Evolutionary conservation across 1,140 invertebrate genomes (phyloP), one percentile per base, ranked within the genome.

Genomic region (Lanistes nyassanus): DNA sequence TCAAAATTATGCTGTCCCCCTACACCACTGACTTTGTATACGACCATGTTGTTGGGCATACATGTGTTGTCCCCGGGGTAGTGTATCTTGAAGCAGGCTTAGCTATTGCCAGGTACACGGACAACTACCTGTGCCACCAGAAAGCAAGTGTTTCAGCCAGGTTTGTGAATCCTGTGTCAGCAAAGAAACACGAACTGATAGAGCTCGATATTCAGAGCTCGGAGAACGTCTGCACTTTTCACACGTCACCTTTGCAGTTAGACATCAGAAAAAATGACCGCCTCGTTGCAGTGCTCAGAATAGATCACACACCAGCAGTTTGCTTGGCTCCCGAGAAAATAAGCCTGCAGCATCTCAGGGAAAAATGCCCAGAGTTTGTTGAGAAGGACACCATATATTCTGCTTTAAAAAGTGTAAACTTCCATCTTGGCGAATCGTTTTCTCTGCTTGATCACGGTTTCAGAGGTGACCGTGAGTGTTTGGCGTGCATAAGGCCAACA

Each of bases 391-490:
- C 78, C 16, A 79, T 76, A 5, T 80, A 83, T 58, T 60, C 62
- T 62, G 65, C 51, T 29, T 58, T 83, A 13, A 73, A 80, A 39
- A 72, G 60, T 34, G 37, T 79, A 29, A 79, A 79, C 6, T 80
- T 82, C 66, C 53, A 70, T 6, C 82, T 80, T 56, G 82, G 82
- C 3, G 75, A 78, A 19, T 68, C 70, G 0, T 58, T 82, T 4
- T 56, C 74, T n/a, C 66, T 83, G 9, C 58, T 82, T 6, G 69
- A 67, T 23, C 51, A 77, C 36, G 75, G 74, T 23, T 58, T 56
- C 31, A 78, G 62, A 64, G 76, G 68, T 51, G 65, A 71, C 26
- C 71, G 55, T 4, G 81, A 83, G 68, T 80, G 81, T 72, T 31
- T 83, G 3, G 76, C 78, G 19, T 47, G 77, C 7, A 75, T 82